Conservation (phyloP, 2,888 invertebrate genomes). For the Meliscaeva auricollis region DNA sequence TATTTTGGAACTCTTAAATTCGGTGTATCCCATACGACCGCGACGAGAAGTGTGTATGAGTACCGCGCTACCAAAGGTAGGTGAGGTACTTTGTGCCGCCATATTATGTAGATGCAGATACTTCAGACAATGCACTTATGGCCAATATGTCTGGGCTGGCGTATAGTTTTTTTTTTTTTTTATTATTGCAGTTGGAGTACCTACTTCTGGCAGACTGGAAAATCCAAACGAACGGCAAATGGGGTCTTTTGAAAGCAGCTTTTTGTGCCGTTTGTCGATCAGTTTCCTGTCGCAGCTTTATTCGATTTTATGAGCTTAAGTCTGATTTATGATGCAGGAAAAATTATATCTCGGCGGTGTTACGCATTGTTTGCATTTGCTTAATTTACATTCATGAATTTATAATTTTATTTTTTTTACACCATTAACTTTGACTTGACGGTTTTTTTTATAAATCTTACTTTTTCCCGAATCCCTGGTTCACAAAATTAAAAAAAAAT, state of each 20-base stretch:
- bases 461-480: too few species aligned
- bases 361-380: slow-evolving; percentile 55
- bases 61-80: slow-evolving; percentile 15
- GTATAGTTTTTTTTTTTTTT: neutral
- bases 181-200: slow-evolving; percentile 3
- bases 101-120: slow-evolving; percentile 32
- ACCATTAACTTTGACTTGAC: neutral
- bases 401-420: slow-evolving; percentile 4
- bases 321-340: slow-evolving; percentile 71
- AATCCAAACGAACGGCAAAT: neutral
- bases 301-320: slow-evolving; percentile 69
- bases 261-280: slow-evolving; percentile 27
- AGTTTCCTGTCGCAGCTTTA: slow-evolving; percentile 44
- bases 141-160: slow-evolving; percentile 23
- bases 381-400: slow-evolving; percentile 37
- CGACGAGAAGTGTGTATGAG: neutral
- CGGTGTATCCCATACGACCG: neutral
- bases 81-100: slow-evolving; percentile 49
- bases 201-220: neutral
- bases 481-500: too few species aligned
- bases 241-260: slow-evolving; percentile 28
- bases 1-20: slow-evolving; percentile 56
- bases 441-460: too few species aligned
- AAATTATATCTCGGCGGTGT: slow-evolving; percentile 44
- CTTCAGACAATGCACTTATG: slow-evolving; percentile 36